phyloP scores from a whole-genome alignment of 2,888 invertebrate genomes.

The Ecdyonurus torrentis region DNA sequence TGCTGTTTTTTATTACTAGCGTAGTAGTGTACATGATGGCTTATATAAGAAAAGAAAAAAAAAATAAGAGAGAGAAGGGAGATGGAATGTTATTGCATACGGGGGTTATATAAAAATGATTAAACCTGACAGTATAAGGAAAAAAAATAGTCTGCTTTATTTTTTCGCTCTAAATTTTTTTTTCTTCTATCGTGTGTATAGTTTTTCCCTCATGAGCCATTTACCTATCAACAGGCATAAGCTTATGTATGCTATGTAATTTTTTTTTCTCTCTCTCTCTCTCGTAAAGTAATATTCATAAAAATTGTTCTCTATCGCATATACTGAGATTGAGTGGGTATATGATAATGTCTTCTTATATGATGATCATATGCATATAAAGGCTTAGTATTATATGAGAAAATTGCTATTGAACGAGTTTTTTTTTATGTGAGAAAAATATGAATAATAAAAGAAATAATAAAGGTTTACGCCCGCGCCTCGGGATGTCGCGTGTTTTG shows the following conservation, averaged over 20 bases:
- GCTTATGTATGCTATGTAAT: not conserved
- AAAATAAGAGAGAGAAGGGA: too few species aligned
- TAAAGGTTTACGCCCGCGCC: too few species aligned
- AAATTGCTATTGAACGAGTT: too few species aligned
- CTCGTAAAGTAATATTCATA: not conserved
- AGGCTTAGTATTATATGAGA: too few species aligned
- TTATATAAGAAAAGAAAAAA: too few species aligned
- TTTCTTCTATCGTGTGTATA: not conserved
- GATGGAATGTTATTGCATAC: not conserved
- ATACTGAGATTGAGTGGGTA: not conserved
- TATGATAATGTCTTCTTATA: not conserved
- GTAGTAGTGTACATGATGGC: too few species aligned
- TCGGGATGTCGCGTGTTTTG: too few species aligned
- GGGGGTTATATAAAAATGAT: not conserved
- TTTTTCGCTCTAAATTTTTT: not conserved
- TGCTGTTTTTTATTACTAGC: too few species aligned
- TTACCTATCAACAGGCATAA: conserved; percentile 1
- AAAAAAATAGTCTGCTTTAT: not conserved
- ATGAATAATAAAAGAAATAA: too few species aligned
- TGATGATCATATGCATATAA: not conserved
- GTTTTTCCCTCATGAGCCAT: conserved; percentile 1
- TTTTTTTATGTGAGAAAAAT: too few species aligned
- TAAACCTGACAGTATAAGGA: not conserved
- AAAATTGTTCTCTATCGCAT: not conserved
- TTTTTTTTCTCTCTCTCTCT: not conserved